Base-by-base conservation (phyloP, 92 coral and sea anemone genomes). In the Desmophyllum pertusum region DNA sequence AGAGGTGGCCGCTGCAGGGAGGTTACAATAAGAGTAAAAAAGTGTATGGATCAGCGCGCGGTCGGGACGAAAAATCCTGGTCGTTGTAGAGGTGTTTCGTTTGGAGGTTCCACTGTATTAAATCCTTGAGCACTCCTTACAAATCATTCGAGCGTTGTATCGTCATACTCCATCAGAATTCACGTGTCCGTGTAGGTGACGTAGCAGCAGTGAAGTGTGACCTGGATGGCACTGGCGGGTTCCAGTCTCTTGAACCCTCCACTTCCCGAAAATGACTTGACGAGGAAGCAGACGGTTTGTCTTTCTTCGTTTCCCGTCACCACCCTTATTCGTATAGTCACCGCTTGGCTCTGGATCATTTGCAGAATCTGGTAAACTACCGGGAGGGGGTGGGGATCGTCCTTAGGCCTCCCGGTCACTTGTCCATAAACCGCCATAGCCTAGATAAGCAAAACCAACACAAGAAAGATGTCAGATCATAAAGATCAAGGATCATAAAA, bases 361-460 rank as follows among this genome's bases (percentile, higher is more conserved):
- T 45, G 96, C 85, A 11, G 43, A 68, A 61, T 73, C 80, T 30
- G 86, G 61, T 33, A 83, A 64, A 15, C 89, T 70, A 11, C 82
- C 31, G 39, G 77, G 51, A 9, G 87, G 62, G 61, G 77, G 70
- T 13, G 95, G 88, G 80, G 72, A 6, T 50, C 62, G 0, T 78
- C 78, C 18, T 25, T 73, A 0, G 73, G 80, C 19, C 68, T 86
- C 13, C 90, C 84, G 38, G 94, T 90, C 62, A 96, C 48, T 36
- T 96, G 98, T 13, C 95, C 96, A 75, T 96, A 96, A 25, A 96
- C 98, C n/a, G 98, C 98, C 75, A 96, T 36, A 14, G 98, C 98
- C 98, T 96, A 70, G 27, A 29, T 4, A 50, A 19, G 23, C 31
- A 15, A 69, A 76, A 57, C 23, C 21, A 79, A 62, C 6, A 46